Conservation (phyloP, 2,797 vertebrate genomes). For the Notamacropus eugenii region DNA sequence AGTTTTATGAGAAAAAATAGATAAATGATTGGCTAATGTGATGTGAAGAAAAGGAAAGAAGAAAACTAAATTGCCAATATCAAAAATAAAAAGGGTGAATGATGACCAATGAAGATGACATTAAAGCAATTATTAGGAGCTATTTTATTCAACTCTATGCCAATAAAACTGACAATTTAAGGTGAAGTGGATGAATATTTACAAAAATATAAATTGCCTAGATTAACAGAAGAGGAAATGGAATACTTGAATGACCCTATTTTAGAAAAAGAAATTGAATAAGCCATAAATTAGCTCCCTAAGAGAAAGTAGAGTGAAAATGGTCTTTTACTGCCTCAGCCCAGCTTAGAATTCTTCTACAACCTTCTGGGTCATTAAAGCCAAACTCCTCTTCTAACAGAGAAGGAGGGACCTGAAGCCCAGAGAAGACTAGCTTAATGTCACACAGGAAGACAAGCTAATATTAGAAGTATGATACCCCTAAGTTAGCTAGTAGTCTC, state of each 20-base stretch:
- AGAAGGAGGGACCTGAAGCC: neutral
- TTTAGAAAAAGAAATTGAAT: neutral
- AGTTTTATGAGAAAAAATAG: neutral
- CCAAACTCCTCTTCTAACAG: neutral
- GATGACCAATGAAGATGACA: neutral
- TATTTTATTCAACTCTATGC: neutral
- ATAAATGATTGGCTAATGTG: neutral
- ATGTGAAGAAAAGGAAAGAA: neutral
- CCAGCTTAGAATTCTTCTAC: neutral
- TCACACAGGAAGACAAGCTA: neutral
- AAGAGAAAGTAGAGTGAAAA: neutral
- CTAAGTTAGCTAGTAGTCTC: neutral
- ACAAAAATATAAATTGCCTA: neutral
- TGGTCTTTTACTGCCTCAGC: neutral
- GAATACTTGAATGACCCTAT: neutral
- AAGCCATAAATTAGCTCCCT: neutral
- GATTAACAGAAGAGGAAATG: neutral
- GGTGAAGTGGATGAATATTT: neutral
- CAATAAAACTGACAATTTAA: neutral
- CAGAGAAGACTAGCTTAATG: neutral
- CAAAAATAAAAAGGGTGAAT: neutral
- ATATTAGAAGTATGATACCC: neutral
- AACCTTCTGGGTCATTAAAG: neutral
- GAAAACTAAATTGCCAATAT: neutral
- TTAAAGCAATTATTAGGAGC: neutral